Percentiles rank a stretch among this genome's conserved stretches.
Conservation (phyloP, 2,113 vertebrate species). For the Eidolon helvum region DNA sequence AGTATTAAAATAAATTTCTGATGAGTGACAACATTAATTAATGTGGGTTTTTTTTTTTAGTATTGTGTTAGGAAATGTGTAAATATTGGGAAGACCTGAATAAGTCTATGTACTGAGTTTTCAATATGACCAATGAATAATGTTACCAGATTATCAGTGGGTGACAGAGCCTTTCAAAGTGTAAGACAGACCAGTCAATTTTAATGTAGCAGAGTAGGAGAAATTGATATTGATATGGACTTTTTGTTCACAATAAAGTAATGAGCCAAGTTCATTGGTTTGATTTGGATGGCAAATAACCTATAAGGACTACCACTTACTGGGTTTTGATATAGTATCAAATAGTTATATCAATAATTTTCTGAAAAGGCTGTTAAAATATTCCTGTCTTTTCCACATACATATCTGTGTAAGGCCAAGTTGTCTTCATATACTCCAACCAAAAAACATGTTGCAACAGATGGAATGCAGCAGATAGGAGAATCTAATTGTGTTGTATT, state of each 20-base stretch:
- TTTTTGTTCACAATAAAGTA: neutral
- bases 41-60: neutral
- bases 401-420: neutral
- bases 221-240: neutral
- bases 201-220: neutral
- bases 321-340: neutral
- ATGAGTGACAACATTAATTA: neutral
- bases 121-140: neutral
- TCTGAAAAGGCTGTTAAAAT: neutral
- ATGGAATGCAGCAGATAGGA: neutral
- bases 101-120: neutral
- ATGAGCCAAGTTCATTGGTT: neutral
- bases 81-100: neutral
- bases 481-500: neutral
- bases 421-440: conserved; percentile 26
- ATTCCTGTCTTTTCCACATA: neutral
- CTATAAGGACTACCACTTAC: neutral
- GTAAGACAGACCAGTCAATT: neutral
- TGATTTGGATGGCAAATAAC: neutral
- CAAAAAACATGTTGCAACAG: conserved; percentile 29
- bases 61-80: neutral
- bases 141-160: neutral
- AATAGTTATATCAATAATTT: neutral
- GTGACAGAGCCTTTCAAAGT: neutral
- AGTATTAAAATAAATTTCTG: neutral